phyloP scores from a whole-genome alignment of 2,888 invertebrate genomes.

The Abrostola tripartita region DNA sequence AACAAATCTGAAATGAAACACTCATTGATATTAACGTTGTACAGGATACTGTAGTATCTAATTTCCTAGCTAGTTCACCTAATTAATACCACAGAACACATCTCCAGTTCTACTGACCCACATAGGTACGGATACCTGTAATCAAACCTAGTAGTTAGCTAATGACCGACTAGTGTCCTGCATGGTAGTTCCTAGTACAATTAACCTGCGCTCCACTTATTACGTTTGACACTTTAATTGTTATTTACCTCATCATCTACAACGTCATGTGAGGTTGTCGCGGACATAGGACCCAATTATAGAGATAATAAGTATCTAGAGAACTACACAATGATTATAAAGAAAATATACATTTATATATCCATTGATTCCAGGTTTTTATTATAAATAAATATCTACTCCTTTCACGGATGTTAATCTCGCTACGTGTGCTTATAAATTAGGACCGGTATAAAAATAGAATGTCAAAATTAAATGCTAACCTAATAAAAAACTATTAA shows the following conservation, averaged over 20 bases:
- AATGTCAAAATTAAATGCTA: neutral
- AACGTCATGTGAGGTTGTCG: neutral
- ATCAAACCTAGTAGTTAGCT: neutral
- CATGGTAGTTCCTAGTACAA: neutral
- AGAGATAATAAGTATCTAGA: neutral
- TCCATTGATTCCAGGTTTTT: too few species aligned
- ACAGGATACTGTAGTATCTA: too few species aligned
- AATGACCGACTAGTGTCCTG: neutral
- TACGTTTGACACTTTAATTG: neutral
- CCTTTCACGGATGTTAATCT: neutral
- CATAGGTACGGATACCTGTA: neutral
- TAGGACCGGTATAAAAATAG: neutral
- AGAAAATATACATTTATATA: too few species aligned
- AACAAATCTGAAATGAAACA: too few species aligned
- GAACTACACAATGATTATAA: neutral
- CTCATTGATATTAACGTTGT: too few species aligned
- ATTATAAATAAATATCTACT: too few species aligned
- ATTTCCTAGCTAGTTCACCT: neutral
- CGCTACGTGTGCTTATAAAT: neutral
- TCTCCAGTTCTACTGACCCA: neutral
- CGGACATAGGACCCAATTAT: neutral
- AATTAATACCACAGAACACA: neutral
- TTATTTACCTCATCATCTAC: neutral
- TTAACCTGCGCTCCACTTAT: neutral
- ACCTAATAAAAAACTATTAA: neutral